These are phyloP conservation scores for Reticulitermes lucifugus DNA, from an alignment of 2,888 invertebrate genomes.

Conservation along the genomic window DNA sequence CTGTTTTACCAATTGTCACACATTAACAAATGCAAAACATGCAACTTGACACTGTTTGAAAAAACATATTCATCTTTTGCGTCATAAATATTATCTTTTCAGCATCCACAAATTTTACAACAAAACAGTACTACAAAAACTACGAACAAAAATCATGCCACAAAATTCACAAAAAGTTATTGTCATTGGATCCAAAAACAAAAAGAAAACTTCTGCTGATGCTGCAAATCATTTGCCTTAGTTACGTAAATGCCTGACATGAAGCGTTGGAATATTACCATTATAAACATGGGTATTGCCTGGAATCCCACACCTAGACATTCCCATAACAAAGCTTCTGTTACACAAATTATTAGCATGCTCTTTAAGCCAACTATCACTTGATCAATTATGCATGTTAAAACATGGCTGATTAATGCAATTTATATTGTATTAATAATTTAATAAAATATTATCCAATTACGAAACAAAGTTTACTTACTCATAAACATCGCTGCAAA, in stretches of 20 bases:
- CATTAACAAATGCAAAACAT: slow-evolving; percentile 54
- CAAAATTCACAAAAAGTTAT: slow-evolving; percentile 52
- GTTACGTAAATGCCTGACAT: slow-evolving; percentile 14
- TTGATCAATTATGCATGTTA: slow-evolving; percentile 42
- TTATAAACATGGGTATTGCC: slow-evolving; percentile 33
- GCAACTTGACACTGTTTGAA: slow-evolving; percentile 50
- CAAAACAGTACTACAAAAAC: slow-evolving; percentile 54
- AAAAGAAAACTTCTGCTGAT: slow-evolving; percentile 43
- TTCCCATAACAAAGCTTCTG: slow-evolving; percentile 50
- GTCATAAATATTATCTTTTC: slow-evolving; percentile 44
- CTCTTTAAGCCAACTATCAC: slow-evolving; percentile 50
- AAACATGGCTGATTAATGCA: slow-evolving; percentile 41
- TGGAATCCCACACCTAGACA: slow-evolving; percentile 52
- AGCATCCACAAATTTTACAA: slow-evolving; percentile 53
- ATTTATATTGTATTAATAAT: slow-evolving; percentile 27
- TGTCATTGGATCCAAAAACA: slow-evolving; percentile 44
- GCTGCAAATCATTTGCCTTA: slow-evolving; percentile 43
- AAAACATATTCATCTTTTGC: slow-evolving; percentile 42
- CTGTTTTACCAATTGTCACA: slow-evolving; percentile 52
- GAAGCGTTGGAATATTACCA: slow-evolving; percentile 42
- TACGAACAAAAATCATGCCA: slow-evolving; percentile 54
- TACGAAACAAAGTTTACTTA: slow-evolving; percentile 40
- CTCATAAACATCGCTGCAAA: slow-evolving; percentile 41
- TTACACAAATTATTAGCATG: slow-evolving; percentile 52
- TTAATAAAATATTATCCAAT: slow-evolving; percentile 44